Evolutionary conservation across 2,888 invertebrate species (phyloP).

Genomic region (Agrypnus murinus): DNA sequence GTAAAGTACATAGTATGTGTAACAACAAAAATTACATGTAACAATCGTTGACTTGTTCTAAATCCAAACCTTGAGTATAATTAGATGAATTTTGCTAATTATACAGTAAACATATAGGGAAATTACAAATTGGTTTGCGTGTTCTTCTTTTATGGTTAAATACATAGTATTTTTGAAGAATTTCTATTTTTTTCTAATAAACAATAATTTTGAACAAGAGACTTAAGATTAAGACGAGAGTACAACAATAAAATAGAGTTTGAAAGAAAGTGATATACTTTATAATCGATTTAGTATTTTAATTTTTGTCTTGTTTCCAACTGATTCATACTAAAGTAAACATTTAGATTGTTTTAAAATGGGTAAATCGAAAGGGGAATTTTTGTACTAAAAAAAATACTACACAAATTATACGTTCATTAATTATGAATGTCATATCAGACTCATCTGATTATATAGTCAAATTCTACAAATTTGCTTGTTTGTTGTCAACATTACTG

Average conservation of each 20-base stretch:
- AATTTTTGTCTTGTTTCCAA: too few relatives aligned
- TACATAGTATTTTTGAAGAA: background rate
- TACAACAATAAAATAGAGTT: background rate
- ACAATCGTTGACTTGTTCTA: too few relatives aligned
- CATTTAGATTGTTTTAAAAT: too few relatives aligned
- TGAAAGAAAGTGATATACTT: too few relatives aligned
- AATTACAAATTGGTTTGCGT: conserved; percentile 10
- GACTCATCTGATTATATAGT: too few relatives aligned
- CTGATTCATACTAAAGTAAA: too few relatives aligned
- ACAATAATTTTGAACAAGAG: background rate
- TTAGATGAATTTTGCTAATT: conserved; percentile 20
- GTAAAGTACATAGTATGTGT: too few relatives aligned
- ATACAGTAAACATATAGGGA: background rate
- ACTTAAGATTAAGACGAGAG: background rate
- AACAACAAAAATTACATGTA: too few relatives aligned
- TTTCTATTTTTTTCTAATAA: background rate
- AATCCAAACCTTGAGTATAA: background rate
- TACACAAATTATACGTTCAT: background rate
- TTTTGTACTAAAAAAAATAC: background rate
- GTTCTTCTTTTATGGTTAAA: too few relatives aligned
- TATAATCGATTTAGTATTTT: too few relatives aligned
- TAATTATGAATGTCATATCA: background rate
- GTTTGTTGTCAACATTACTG: background rate
- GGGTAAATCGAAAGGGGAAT: background rate
- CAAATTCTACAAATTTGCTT: too few relatives aligned